A percentile compares a stretch with the other conserved stretches of the same genome.
phyloP scores from a whole-genome alignment of 2,888 invertebrate species.

The Cosmorhoe ocellata region DNA sequence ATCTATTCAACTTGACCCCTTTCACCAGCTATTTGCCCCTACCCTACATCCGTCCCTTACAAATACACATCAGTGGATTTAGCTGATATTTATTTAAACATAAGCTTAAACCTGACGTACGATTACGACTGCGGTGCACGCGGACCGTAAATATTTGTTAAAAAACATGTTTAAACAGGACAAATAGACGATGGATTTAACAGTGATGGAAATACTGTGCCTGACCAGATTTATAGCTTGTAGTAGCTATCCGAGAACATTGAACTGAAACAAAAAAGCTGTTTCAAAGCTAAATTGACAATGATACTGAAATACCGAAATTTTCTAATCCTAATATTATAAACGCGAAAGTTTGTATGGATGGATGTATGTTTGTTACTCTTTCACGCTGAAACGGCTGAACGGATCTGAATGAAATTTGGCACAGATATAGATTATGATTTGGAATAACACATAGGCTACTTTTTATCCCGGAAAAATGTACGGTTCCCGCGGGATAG shows the following conservation, averaged over 20 bases:
- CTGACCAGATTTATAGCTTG: constrained; percentile 25
- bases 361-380: no score
- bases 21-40: constrained; percentile 1
- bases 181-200: constrained; percentile 47
- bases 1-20: no score
- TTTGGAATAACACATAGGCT: no score
- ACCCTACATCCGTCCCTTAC: constrained; percentile 25
- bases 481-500: no score
- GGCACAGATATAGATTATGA: no score
- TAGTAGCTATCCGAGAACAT: constrained; percentile 1
- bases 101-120: constrained; percentile 65
- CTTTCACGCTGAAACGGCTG: no score
- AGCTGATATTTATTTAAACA: constrained; percentile 63
- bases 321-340: no score
- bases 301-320: no score
- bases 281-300: neutral
- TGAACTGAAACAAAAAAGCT: neutral
- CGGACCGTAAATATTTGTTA: constrained; percentile 66
- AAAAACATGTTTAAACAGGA: constrained; percentile 54
- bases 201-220: constrained; percentile 37
- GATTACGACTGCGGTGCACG: constrained; percentile 57
- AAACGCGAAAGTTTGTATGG: no score
- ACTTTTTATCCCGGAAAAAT: no score
- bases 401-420: no score
- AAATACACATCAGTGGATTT: constrained; percentile 47